phyloP scores from a whole-genome alignment of 2,113 vertebrate genomes.

The Indicator maculatus region DNA sequence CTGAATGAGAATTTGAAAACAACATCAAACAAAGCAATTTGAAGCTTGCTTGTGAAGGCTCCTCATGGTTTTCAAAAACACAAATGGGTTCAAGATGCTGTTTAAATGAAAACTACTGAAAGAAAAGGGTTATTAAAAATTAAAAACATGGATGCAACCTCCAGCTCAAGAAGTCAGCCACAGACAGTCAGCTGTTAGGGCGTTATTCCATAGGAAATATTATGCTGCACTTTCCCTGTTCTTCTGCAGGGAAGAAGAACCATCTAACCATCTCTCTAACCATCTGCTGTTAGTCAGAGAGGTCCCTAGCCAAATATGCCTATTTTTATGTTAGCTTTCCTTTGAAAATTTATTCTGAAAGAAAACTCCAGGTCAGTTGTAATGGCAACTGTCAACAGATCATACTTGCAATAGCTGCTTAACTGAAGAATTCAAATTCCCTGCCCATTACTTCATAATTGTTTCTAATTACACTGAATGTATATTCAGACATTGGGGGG shows the following conservation, averaged over 20 bases:
- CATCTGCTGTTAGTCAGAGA: background rate
- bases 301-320: background rate
- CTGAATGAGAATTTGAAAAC: background rate
- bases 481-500: conserved; percentile 19
- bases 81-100: background rate
- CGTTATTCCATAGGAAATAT: background rate
- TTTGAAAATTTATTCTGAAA: background rate
- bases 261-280: too few species aligned
- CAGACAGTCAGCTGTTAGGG: background rate
- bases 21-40: background rate
- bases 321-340: background rate
- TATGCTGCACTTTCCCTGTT: background rate
- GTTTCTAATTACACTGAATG: conserved; percentile 51
- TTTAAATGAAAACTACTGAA: background rate
- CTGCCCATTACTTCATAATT: background rate
- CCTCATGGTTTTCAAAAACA: background rate
- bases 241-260: too few species aligned
- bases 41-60: background rate
- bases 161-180: background rate
- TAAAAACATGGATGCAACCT: background rate
- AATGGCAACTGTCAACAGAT: conserved; percentile 27
- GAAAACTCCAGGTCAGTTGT: conserved; percentile 14
- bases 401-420: background rate
- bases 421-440: conserved; percentile 28
- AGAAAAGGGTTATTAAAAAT: background rate